Percentiles rank a stretch among this genome's conserved stretches.
phyloP scores from a whole-genome alignment of 2,113 vertebrate genomes.

The Pipa parva region DNA sequence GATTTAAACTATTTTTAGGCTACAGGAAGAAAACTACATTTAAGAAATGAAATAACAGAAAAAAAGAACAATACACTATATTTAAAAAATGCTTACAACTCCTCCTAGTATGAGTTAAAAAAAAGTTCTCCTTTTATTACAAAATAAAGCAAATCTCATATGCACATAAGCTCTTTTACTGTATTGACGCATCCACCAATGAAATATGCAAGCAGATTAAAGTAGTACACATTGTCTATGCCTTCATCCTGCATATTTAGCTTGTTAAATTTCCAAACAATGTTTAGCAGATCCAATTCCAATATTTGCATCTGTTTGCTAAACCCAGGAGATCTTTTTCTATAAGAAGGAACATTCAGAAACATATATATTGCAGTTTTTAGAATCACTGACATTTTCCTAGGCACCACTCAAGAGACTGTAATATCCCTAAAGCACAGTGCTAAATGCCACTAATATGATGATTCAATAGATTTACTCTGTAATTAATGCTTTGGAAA shows the following conservation, averaged over 20 bases:
- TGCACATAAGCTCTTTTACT: neutral
- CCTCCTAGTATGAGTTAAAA: no score
- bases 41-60: no score
- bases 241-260: constrained; percentile 10
- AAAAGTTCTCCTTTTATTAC: no score
- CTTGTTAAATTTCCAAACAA: constrained; percentile 15
- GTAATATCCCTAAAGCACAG: neutral
- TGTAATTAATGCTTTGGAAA: constrained; percentile 34
- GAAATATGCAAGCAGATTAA: neutral
- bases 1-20: no score
- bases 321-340: neutral
- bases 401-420: neutral
- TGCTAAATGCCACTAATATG: constrained; percentile 1
- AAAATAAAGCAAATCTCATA: no score
- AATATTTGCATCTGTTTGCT: constrained; percentile 41
- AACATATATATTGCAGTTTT: constrained; percentile 21
- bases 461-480: constrained; percentile 6
- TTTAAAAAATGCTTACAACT: no score
- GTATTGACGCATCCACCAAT: neutral
- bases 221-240: neutral
- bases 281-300: constrained; percentile 14
- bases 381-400: constrained; percentile 26
- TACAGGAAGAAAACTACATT: no score
- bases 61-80: no score
- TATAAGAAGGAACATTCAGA: neutral